Evolutionary conservation across 2,888 invertebrate genomes (phyloP), one percentile per base, ranked within the genome.

Genomic region (Oeneis ivallda): DNA sequence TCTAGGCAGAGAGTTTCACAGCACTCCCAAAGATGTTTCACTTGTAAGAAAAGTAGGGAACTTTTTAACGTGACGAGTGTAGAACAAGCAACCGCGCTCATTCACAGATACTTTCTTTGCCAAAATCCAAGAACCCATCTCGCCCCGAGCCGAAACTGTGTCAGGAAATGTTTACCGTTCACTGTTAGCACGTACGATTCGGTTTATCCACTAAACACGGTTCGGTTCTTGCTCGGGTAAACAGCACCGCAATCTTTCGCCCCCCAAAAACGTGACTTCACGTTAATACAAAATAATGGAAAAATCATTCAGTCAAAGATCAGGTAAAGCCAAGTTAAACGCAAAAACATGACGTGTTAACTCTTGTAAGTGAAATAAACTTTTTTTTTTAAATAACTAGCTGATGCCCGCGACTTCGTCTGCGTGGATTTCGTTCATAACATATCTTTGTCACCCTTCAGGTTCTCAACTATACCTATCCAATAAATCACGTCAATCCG

Each of bases 161-260:
- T 58, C 57, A 52, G 57, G 15, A 50, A 39, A 57, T 58, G 52
- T 37, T 62, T 62, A 39, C 52, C 52, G 56, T 62, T 34, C 34
- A 26, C 57, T 45, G 57, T 62, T 62, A 47, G 50, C 26, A 41
- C 17, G 39, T 61, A 26, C 50, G 61, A 50, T 41, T 61, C 15
- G 41, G 61, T 61, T 61, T 61, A 61, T 52, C 50, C 52, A 52
- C 61, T 41, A 32, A 50, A 61, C 61, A 52, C 61, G 61, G 41
- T 61, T 61, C 52, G 50, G 61, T 61, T 61, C 61, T 61, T 41
- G 50, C 3, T 10, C 50, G 17, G 39, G 52, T 41, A 50, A 61
- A 61, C 52, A 61, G n/a, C 26, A 26, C 45, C 58, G 41, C 41
- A 64, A 19, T 52, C 26, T 43, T 15, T 32, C 19, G 9, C 17